Conservation (phyloP, 2,113 vertebrate species). For the Tamias sibiricus region DNA sequence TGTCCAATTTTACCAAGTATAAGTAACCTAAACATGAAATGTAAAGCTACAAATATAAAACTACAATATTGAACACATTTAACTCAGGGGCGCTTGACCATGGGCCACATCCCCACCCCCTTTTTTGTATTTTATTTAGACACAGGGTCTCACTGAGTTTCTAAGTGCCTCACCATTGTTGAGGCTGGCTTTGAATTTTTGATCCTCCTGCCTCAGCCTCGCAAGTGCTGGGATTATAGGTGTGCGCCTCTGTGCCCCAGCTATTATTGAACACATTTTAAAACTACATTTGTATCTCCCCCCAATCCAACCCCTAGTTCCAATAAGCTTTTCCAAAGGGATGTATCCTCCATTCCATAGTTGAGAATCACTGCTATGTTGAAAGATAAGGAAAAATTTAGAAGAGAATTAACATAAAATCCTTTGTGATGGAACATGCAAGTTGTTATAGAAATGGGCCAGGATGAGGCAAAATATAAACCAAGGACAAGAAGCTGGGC, state of each 20-base stretch:
- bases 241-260: too few species aligned
- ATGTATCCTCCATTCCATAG: neutral
- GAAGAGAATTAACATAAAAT: slow-evolving; percentile 35
- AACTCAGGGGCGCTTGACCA: too few species aligned
- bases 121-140: too few species aligned
- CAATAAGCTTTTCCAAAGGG: neutral
- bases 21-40: slow-evolving; percentile 2
- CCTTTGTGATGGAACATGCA: neutral
- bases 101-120: too few species aligned
- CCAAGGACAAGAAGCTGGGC: neutral
- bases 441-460: neutral
- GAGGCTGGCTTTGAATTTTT: too few species aligned
- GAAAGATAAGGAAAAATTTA: slow-evolving; percentile 40
- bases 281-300: neutral
- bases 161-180: too few species aligned
- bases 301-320: neutral
- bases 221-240: too few species aligned
- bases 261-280: slow-evolving; percentile 40
- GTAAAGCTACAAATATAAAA: slow-evolving; percentile 26
- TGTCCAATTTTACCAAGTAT: slow-evolving; percentile 26
- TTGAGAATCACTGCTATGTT: slow-evolving; percentile 51
- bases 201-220: too few species aligned
- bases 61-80: slow-evolving; percentile 27
- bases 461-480: neutral
- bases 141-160: too few species aligned